Percentiles rank a stretch among this genome's conserved stretches.
Conservation (phyloP, 2,888 invertebrate genomes). For the Plemyria rubiginata region DNA sequence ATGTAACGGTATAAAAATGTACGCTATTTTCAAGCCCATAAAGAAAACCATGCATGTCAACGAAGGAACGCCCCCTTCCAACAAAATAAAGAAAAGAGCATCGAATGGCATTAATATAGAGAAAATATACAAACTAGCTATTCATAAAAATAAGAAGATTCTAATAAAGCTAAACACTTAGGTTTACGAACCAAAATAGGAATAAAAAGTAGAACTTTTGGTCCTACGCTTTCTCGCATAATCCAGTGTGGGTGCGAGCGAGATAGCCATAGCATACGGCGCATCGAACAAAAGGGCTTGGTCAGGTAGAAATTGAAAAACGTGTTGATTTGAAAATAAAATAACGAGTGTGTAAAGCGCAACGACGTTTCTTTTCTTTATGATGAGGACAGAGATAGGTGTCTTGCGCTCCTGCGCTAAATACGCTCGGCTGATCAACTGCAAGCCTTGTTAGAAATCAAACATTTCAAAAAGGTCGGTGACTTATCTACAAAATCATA, state of each 20-base stretch:
- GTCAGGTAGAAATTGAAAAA: slow-evolving; percentile 54
- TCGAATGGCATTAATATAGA: not conserved
- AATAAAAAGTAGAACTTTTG: slow-evolving; percentile 37
- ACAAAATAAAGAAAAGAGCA: slow-evolving; percentile 41
- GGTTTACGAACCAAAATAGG: slow-evolving; percentile 28
- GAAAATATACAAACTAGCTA: slow-evolving; percentile 4
- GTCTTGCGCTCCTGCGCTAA: slow-evolving; percentile 29
- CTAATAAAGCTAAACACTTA: slow-evolving; percentile 20
- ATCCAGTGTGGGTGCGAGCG: slow-evolving; percentile 39
- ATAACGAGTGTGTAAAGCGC: slow-evolving; percentile 31
- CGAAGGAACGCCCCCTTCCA: slow-evolving; percentile 40
- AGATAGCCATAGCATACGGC: slow-evolving; percentile 48
- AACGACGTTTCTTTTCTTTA: slow-evolving; percentile 39
- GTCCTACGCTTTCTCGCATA: slow-evolving; percentile 42
- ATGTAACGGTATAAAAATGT: slow-evolving; percentile 41
- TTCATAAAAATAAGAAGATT: slow-evolving; percentile 5
- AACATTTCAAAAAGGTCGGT: not conserved
- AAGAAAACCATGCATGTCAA: slow-evolving; percentile 43
- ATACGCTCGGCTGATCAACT: slow-evolving; percentile 32
- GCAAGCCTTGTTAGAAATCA: slow-evolving; percentile 19
- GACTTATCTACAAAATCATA: not conserved
- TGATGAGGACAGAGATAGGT: slow-evolving; percentile 34
- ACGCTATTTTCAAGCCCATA: slow-evolving; percentile 41
- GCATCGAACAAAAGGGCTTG: slow-evolving; percentile 57
- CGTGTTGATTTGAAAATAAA: slow-evolving; percentile 45